Conservation (phyloP, 2,888 invertebrate genomes). For the Hesperia comma region DNA sequence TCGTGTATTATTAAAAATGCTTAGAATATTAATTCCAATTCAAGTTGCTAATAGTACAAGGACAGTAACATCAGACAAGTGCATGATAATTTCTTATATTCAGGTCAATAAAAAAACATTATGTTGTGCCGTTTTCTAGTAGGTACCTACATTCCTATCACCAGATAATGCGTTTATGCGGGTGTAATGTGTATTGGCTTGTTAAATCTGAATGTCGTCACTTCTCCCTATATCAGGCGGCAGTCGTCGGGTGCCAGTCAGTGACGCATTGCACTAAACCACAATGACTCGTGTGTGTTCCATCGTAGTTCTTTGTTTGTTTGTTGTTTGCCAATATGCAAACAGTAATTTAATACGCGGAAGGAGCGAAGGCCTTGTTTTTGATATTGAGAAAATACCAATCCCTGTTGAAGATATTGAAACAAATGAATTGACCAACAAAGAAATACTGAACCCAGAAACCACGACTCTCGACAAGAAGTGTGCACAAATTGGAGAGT, state of each 20-base stretch:
- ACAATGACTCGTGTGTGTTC: constrained; percentile 50
- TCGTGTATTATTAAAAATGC: too few relatives aligned
- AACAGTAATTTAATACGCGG: constrained; percentile 53
- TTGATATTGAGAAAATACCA: constrained; percentile 43
- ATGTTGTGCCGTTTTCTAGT: constrained; percentile 6
- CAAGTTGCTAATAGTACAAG: too few relatives aligned
- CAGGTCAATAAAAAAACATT: background rate
- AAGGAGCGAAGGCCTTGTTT: constrained; percentile 40
- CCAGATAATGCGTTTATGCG: constrained; percentile 34
- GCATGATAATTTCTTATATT: background rate
- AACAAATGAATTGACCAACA: constrained; percentile 43
- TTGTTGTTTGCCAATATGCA: constrained; percentile 47
- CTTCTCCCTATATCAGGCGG: constrained; percentile 44
- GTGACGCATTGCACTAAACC: constrained; percentile 39
- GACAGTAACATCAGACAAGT: too few relatives aligned
- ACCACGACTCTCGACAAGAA: constrained; percentile 34
- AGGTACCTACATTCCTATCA: background rate
- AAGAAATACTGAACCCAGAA: constrained; percentile 23
- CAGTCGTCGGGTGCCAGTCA: constrained; percentile 39
- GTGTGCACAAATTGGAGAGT: constrained; percentile 64
- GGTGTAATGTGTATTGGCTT: constrained; percentile 27
- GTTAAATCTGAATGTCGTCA: constrained; percentile 33
- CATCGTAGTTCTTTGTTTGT: constrained; percentile 44
- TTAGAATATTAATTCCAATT: too few relatives aligned
- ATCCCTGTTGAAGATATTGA: constrained; percentile 42